phyloP scores from a whole-genome alignment of 2,888 invertebrate genomes.

The Cephus spinipes region DNA sequence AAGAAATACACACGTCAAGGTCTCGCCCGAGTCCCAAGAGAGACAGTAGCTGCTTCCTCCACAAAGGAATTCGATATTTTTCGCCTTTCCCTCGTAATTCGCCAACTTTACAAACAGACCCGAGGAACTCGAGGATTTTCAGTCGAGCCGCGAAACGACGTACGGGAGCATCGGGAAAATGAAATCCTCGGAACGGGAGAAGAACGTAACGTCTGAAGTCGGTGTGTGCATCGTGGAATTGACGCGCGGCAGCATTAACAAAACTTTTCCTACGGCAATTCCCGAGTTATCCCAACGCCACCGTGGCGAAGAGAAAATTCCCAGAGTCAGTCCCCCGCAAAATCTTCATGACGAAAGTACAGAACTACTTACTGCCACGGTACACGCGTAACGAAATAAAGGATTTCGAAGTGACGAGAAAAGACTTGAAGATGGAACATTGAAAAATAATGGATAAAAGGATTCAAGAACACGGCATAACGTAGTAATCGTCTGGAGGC shows the following conservation, averaged over 20 bases:
- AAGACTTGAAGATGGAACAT: neutral
- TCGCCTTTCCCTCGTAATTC: neutral
- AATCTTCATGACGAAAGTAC: neutral
- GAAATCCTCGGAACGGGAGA: neutral
- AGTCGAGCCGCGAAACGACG: neutral
- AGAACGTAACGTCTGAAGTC: neutral
- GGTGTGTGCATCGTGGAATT: neutral
- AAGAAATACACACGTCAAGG: neutral
- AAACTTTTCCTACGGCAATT: neutral
- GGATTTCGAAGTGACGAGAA: neutral
- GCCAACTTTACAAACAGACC: neutral
- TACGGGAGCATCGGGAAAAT: neutral
- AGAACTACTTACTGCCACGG: neutral
- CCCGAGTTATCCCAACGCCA: neutral
- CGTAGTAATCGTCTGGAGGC: too few relatives aligned
- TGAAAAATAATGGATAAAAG: neutral
- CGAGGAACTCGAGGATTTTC: neutral
- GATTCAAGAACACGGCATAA: neutral
- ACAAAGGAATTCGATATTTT: neutral
- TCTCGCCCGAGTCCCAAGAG: neutral
- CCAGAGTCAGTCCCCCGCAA: neutral
- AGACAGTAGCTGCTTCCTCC: neutral
- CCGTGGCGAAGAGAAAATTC: neutral
- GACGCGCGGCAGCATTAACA: neutral
- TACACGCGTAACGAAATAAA: neutral